Evolutionary conservation across 2,888 invertebrate species (phyloP).

Genomic region (Cephus pygmeus): DNA sequence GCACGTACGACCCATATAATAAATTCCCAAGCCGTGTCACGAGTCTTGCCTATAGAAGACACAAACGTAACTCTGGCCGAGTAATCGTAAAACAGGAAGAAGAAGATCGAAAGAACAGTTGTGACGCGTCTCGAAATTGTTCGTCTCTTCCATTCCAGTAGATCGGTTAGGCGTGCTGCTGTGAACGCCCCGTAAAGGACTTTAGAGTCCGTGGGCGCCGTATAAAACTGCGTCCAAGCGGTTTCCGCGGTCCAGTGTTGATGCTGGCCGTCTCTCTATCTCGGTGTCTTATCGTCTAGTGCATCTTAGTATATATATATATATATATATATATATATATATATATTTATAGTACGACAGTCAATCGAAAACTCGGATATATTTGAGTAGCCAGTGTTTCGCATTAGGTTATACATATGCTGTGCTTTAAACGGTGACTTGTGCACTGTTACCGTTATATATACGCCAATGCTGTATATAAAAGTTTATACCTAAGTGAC

Average conservation of each 20-base stretch:
- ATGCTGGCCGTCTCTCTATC: slow-evolving; percentile 16
- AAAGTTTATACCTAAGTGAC: neutral
- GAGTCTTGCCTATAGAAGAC: neutral
- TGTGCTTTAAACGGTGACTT: neutral
- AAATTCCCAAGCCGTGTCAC: neutral
- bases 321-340: neutral
- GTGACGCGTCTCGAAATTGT: slow-evolving; percentile 9
- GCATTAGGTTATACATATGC: neutral
- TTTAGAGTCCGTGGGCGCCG: slow-evolving; percentile 58
- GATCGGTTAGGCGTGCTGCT: neutral
- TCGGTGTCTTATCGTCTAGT: slow-evolving; percentile 6
- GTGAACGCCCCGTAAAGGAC: slow-evolving; percentile 36
- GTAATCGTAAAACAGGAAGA: neutral
- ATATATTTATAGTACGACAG: neutral
- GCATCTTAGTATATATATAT: neutral
- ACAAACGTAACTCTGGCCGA: neutral
- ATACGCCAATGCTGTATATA: neutral
- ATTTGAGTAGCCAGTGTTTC: neutral
- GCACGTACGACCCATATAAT: neutral
- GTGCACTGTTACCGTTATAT: neutral
- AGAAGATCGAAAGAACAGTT: neutral
- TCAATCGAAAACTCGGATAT: neutral
- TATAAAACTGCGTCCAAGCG: slow-evolving; percentile 59
- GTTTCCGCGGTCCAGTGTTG: slow-evolving; percentile 56
- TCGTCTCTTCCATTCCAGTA: slow-evolving; percentile 16